A percentile compares a stretch with the other conserved stretches of the same genome.
phyloP scores from a whole-genome alignment of 2,797 vertebrate species.

The Anguilla pacifica region DNA sequence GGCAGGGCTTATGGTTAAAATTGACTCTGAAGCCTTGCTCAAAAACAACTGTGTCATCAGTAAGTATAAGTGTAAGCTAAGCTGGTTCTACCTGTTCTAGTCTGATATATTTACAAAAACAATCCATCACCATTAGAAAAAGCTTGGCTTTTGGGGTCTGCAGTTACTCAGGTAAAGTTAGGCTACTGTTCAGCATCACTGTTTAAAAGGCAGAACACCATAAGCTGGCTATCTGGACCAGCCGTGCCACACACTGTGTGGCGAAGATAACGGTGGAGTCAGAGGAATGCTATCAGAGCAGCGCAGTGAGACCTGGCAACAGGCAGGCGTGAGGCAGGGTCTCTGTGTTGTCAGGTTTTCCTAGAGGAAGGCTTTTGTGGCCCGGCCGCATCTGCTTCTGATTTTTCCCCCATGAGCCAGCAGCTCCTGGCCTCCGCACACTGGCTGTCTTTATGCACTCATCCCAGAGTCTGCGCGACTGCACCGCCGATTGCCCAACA shows the following conservation, averaged over 20 bases:
- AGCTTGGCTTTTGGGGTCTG: not conserved
- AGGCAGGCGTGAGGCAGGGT: slow-evolving; percentile 56
- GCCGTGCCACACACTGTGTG: slow-evolving; percentile 33
- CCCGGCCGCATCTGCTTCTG: slow-evolving; percentile 68
- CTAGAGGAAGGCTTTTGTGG: slow-evolving; percentile 68
- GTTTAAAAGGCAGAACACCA: not conserved
- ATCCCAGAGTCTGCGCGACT: slow-evolving; percentile 39
- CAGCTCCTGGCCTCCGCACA: slow-evolving; percentile 62
- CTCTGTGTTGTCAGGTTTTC: slow-evolving; percentile 65
- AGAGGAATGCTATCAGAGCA: not conserved
- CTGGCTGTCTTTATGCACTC: slow-evolving; percentile 45
- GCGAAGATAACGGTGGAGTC: slow-evolving; percentile 35
- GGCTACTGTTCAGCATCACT: slow-evolving; percentile 16
- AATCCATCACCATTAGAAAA: not conserved
- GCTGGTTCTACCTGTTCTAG: not conserved
- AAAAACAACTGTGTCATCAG: not conserved
- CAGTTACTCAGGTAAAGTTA: slow-evolving; percentile 3
- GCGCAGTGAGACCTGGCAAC: slow-evolving; percentile 29
- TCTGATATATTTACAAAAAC: not conserved
- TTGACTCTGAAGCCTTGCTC: not conserved
- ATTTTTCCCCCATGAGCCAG: slow-evolving; percentile 60
- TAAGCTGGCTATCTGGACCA: not conserved
- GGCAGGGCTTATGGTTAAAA: not conserved
- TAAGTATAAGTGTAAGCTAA: not conserved
- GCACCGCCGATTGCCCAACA: slow-evolving; percentile 40